Base-by-base conservation (phyloP, 2,797 vertebrate species). In the Propithecus deckenii region DNA sequence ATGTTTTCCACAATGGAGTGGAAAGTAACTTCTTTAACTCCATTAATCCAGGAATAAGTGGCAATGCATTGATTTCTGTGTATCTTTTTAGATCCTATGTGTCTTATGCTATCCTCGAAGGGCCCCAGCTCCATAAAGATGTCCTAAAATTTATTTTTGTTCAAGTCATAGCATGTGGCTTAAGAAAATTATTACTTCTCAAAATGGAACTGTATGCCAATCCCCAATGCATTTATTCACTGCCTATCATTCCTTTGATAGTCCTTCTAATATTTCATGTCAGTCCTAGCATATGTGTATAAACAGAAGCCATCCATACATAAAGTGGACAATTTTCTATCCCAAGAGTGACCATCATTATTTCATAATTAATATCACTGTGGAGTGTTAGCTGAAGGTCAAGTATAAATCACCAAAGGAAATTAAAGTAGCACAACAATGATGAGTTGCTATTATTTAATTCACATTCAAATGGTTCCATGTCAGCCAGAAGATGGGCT, bases 221-320 rank as follows among this genome's bases (percentile, higher is more conserved):
- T 79, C 57, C 55, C 63, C 22, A 88, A 28, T 25, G 57, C 43
- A 75, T 52, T 78, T 38, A 76, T 52, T 78, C 43, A 76, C 86
- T 94, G n/a, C 17, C 48, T 63, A 96, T 67, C 67, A 87, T 91
- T 84, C n/a, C 63, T 86, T 88, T 83, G 69, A 78, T 89, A 91
- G 79, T 48, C 48, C 41, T 59, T 79, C 57, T 59, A 95, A 85
- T 71, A 94, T 75, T 83, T 88, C 85, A 76, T n/a, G 41, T 86
- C 55, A 78, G 38, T 76, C 50, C 48, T 35, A 63, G 3, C n/a
- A 95, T 43, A 91, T 13, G 61, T 79, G 52, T 59, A 71, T 91
- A 95, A 89, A 78, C 41, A 86, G 85, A 97, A 72, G 46, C 65
- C 48, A 91, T 55, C 55, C 63, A 57, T 78, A 95, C 20, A 55